Percentiles rank a stretch among this genome's conserved stretches.
Evolutionary conservation across 1,140 invertebrate genomes (phyloP).

Genomic region (Augochlora pura): DNA sequence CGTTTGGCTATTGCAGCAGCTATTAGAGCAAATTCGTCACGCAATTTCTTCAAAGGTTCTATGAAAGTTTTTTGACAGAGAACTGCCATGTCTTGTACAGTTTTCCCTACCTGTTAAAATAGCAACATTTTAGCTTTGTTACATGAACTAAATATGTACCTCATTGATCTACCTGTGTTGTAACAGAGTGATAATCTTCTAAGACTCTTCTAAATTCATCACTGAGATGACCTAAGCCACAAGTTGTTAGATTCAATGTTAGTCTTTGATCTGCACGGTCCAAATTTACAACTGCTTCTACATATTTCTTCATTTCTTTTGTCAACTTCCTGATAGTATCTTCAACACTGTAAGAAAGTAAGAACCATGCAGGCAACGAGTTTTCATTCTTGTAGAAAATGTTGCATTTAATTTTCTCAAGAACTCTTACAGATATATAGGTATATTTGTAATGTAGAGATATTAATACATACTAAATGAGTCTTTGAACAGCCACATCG

Average conservation of each 20-base stretch:
- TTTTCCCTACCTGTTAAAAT: constrained; percentile 71
- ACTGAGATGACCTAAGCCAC: constrained; percentile 70
- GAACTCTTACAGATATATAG: too few relatives aligned
- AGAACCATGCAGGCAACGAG: neutral
- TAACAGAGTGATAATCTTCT: constrained; percentile 77
- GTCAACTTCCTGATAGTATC: constrained; percentile 72
- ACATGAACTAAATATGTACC: neutral
- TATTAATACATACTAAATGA: constrained; percentile 69
- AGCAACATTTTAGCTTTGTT: neutral
- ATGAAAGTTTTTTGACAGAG: constrained; percentile 73
- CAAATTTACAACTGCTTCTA: constrained; percentile 67
- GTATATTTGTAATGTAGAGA: neutral
- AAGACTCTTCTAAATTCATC: constrained; percentile 75
- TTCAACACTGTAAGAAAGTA: constrained; percentile 69
- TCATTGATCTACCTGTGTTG: constrained; percentile 69
- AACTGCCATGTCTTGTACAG: constrained; percentile 67
- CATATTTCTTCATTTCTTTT: constrained; percentile 78
- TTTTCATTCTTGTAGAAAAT: neutral
- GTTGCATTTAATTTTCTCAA: too few relatives aligned
- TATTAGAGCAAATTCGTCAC: constrained; percentile 72
- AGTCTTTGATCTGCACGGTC: constrained; percentile 73
- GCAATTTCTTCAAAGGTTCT: constrained; percentile 77
- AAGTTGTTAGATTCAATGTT: constrained; percentile 72
- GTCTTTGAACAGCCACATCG: constrained; percentile 72
- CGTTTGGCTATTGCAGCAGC: constrained; percentile 70